Base-by-base conservation (phyloP, 2,113 vertebrate genomes). In the Vidua chalybeata region DNA sequence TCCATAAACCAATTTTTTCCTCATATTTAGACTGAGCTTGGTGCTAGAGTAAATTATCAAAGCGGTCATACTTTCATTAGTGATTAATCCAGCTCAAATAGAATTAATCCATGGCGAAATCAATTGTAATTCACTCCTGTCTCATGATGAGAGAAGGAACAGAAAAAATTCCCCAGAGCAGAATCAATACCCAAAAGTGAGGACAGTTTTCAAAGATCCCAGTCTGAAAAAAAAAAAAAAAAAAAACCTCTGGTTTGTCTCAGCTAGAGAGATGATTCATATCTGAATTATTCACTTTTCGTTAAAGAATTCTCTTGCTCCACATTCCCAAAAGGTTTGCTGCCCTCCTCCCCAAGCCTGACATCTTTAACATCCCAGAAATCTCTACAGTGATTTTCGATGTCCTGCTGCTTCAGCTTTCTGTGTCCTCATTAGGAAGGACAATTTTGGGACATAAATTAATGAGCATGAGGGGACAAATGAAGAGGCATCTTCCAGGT, bases 101-200 rank as follows among this genome's bases (percentile, higher is more conserved):
- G 58, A 67, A 91, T 96, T 94, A 94, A 91, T 71, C 59, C 68
- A 7, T 15, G 79, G 48, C 81, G 72, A 90, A 77, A 94, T 80
- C 71, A 62, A 52, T 19, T 69, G 64, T 67, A 63, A 94, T 72
- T 93, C 84, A 88, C 74, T 88, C 71, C 69, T 37, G 24, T 24
- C 54, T 84, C 4, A 3, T 49, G 63, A 75, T 80, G 51, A 92
- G 15, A 94, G 56, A 86, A 93, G 27, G 28, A 93, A 87, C 12
- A 73, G 55, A 30, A 87, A 80, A 89, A 31, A 51, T 39, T 86
- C 77, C 55, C 55, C 35, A 41, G 35, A 66, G 11, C 61, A 45
- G 14, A 83, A 52, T 54, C 15, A 8, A 87, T 39, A 67, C 26
- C 71, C 68, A 48, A 63, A 96, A 89, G 14, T 63, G 46, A 11